Conservation (phyloP, 2,888 invertebrate species). For the Spodoptera picta region DNA sequence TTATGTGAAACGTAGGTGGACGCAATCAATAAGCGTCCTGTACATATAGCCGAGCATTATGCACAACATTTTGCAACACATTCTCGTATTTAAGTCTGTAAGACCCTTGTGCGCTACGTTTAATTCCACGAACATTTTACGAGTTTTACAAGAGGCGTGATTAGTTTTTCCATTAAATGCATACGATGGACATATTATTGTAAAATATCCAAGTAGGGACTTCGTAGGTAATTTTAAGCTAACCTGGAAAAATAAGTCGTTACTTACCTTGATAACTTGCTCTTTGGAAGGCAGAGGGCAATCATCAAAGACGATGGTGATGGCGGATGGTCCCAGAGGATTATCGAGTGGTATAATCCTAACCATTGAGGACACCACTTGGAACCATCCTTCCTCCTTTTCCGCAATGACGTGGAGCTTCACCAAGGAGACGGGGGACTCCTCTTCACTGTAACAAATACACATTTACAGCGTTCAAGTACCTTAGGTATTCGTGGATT, state of each 20-base stretch:
- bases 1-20: too few relatives aligned
- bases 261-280: constrained; percentile 90
- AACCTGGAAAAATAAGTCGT: neutral
- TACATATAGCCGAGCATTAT: too few relatives aligned
- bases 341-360: constrained; percentile 94
- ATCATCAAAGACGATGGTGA: constrained; percentile 96
- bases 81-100: too few relatives aligned
- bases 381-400: constrained; percentile 96
- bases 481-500: too few relatives aligned
- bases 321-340: constrained; percentile 96
- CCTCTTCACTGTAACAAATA: constrained; percentile 92
- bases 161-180: too few relatives aligned
- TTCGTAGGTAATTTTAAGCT: too few relatives aligned
- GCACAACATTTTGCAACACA: too few relatives aligned
- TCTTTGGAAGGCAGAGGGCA: constrained; percentile 95
- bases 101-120: too few relatives aligned
- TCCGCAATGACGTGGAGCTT: constrained; percentile 95
- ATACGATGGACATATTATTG: too few relatives aligned
- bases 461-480: neutral
- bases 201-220: neutral
- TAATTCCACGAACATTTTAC: too few relatives aligned
- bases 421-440: constrained; percentile 95
- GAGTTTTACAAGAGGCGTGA: too few relatives aligned
- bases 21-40: too few relatives aligned
- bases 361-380: constrained; percentile 94